These are phyloP conservation scores for Carassius carassius DNA, from an alignment of 2,113 vertebrate species.

Conservation along the genomic window DNA sequence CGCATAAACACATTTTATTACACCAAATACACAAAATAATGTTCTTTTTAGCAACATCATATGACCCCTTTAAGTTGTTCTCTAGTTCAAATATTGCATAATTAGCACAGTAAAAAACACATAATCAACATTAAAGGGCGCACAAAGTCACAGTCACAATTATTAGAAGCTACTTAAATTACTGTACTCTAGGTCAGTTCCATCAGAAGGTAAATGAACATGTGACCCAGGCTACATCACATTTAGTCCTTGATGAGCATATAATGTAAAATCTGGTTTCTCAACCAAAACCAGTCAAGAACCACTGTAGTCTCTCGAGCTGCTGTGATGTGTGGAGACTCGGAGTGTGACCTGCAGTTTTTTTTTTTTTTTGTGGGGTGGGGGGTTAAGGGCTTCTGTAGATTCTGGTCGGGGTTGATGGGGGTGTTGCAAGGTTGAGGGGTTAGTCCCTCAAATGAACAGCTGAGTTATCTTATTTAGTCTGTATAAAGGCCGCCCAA, in stretches of 20 bases:
- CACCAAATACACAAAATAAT: no score
- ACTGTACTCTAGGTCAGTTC: background rate
- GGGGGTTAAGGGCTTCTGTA: slow-evolving; percentile 27
- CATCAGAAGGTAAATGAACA: background rate
- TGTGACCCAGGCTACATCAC: background rate
- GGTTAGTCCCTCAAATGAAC: slow-evolving; percentile 78
- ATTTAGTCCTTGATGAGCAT: background rate
- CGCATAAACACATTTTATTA: no score
- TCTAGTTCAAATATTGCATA: background rate
- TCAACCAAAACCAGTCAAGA: background rate
- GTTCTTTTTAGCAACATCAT: no score
- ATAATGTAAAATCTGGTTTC: background rate
- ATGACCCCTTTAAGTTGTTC: no score
- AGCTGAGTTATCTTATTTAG: slow-evolving; percentile 81
- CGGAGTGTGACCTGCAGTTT: background rate
- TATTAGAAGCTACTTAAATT: background rate
- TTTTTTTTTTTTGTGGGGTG: background rate
- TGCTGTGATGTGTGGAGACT: background rate
- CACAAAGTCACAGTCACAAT: background rate
- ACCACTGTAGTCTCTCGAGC: background rate
- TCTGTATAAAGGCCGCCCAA: slow-evolving; percentile 79
- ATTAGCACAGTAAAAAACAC: background rate
- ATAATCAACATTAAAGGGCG: background rate
- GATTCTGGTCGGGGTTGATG: slow-evolving; percentile 51
- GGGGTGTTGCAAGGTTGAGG: slow-evolving; percentile 64